Evolutionary conservation across 2,113 vertebrate genomes (phyloP).

Genomic region (Oenanthe melanoleuca): DNA sequence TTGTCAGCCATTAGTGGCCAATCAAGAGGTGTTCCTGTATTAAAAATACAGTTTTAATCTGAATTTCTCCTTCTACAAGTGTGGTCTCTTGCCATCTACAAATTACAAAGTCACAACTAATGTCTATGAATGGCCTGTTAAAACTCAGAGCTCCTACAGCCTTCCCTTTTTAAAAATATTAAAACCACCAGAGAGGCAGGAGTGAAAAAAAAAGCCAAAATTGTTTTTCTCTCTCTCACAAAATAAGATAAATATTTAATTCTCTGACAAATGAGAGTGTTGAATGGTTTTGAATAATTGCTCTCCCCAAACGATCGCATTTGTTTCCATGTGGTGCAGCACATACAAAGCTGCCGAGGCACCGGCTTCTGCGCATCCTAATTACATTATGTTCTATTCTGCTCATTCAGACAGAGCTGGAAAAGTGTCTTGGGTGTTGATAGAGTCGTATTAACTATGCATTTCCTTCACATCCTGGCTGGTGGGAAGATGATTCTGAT

Average conservation of each 20-base stretch:
- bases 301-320: not conserved
- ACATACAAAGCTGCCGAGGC: not conserved
- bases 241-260: constrained; percentile 55
- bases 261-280: constrained; percentile 32
- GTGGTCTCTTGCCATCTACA: not conserved
- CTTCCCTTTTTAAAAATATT: not conserved
- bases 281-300: constrained; percentile 25
- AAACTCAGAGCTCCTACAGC: not conserved
- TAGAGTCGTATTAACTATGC: not conserved
- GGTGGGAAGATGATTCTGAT: not conserved
- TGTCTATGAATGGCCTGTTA: not conserved
- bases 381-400: not conserved
- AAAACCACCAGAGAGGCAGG: not conserved
- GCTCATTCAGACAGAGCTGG: not conserved
- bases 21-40: not conserved
- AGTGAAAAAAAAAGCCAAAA: not conserved
- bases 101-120: not conserved
- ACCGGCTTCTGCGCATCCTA: not conserved
- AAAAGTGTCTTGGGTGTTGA: not conserved
- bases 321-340: not conserved
- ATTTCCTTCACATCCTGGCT: not conserved
- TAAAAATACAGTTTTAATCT: not conserved
- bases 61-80: not conserved
- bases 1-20: not conserved
- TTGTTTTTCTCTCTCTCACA: not conserved